Evolutionary conservation across 2,113 vertebrate species (phyloP), one percentile per base, ranked within the genome.

Genomic region (Leptodactylus fuscus): DNA sequence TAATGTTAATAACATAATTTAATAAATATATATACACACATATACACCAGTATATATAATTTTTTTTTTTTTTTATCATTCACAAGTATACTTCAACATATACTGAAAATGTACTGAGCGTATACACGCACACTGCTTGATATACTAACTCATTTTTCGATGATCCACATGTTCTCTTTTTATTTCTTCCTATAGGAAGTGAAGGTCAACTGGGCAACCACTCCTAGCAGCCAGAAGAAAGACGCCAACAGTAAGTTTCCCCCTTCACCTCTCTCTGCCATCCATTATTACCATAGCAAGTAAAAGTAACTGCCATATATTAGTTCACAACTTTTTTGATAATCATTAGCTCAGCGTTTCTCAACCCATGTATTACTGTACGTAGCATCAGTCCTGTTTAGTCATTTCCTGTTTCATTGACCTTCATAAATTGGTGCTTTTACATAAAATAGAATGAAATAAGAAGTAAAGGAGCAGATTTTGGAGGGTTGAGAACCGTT

Each of bases 201-300:
- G 90, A 99, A 99, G 94, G 98, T 99, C 89, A 99, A 99, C 94
- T 99, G 98, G 98, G 98, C 98, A 89, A 99, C 98, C 41, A 99
- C 97, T 70, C 98, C 98, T 91, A 98, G 97, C 93, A 99, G 97
- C 93, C 98, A 99, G 96, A 99, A 99, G 95, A 99, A 99, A 95
- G 98, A 99, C 91, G 98, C 98, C 90, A 99, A 98, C 95, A 99
- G 98, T 99, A 96, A 99, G 98, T 97, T 88, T 88, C 83, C 48
- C 83, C 48, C 87, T 86, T 29, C 13, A 16, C 20, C 81, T 46
- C 88, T 51, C 2, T 69, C 12, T 53, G 34, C 15, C 32, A 4
- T 70, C 34, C n/a, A 71, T 44, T 71, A 20, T 90, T 89, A 87
- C 53, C 90, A 88, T 58, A 88, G 83, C 60, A 86, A 13, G 78